These are phyloP conservation scores for Arenaria interpres DNA, from an alignment of 2,113 vertebrate species.

Conservation along the genomic window DNA sequence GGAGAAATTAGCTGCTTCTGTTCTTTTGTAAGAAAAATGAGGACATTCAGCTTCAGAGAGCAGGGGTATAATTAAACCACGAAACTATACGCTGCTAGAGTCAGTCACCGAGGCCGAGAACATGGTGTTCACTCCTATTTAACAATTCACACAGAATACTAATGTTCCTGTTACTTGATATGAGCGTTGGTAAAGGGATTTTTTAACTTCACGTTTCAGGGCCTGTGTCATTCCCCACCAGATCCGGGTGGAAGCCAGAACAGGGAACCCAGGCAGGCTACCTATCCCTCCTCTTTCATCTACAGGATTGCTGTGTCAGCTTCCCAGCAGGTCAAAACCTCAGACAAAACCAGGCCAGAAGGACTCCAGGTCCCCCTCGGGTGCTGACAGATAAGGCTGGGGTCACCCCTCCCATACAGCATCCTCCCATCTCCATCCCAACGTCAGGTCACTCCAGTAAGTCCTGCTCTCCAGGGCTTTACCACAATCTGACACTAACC, in stretches of 20 bases:
- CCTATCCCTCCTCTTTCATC: neutral
- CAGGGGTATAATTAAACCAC: neutral
- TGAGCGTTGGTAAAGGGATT: neutral
- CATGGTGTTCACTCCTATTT: neutral
- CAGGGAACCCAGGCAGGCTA: neutral
- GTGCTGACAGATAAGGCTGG: neutral
- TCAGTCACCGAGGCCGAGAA: neutral
- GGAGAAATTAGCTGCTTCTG: neutral
- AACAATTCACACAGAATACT: neutral
- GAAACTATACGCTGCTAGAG: neutral
- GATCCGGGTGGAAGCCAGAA: neutral
- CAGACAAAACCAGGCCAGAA: neutral
- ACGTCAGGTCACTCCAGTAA: neutral
- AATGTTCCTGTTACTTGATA: neutral
- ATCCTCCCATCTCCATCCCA: neutral
- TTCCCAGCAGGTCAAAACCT: neutral
- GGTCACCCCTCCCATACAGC: neutral
- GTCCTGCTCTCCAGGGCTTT: neutral
- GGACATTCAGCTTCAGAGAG: neutral
- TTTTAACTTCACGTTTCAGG: neutral
- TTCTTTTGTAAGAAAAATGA: conserved; percentile 15
- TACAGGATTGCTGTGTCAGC: neutral
- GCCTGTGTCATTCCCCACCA: neutral
- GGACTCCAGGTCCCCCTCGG: neutral
- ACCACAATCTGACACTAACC: neutral